phyloP scores from a whole-genome alignment of 2,888 invertebrate species.

The Agriopis aurantiaria region DNA sequence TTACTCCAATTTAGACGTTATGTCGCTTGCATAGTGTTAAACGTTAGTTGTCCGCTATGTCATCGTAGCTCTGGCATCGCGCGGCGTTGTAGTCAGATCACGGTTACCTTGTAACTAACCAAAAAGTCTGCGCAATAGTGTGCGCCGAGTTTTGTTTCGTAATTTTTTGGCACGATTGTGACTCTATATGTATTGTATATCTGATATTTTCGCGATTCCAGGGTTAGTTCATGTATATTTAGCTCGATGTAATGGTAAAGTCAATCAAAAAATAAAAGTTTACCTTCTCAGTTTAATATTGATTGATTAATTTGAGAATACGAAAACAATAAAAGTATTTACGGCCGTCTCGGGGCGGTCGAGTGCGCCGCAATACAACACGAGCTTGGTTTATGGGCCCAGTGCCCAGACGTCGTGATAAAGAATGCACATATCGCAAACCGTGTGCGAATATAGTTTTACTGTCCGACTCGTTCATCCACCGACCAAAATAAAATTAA shows the following conservation, averaged over 20 bases:
- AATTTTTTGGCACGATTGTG: too few species aligned
- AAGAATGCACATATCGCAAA: constrained; percentile 59
- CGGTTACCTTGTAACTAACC: too few species aligned
- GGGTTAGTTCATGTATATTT: constrained; percentile 1
- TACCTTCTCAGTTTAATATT: constrained; percentile 30
- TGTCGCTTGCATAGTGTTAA: too few species aligned
- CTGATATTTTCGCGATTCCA: too few species aligned
- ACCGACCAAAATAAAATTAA: too few species aligned
- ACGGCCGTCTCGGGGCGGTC: constrained; percentile 35
- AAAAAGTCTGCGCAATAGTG: too few species aligned
- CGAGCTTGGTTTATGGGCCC: constrained; percentile 39
- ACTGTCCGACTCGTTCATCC: constrained; percentile 44
- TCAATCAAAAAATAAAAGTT: constrained; percentile 17
- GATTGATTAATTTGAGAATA: constrained; percentile 38
- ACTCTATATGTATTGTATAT: too few species aligned
- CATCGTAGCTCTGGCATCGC: too few species aligned
- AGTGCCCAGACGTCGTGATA: constrained; percentile 48
- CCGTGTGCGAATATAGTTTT: constrained; percentile 53
- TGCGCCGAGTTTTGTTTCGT: too few species aligned
- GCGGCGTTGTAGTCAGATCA: too few species aligned
- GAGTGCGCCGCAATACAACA: constrained; percentile 35
- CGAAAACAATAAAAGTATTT: constrained; percentile 41
- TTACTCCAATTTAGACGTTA: too few species aligned
- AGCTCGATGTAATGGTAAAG: constrained; percentile 2
- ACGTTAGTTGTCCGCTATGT: too few species aligned